Conservation (phyloP, 2,888 invertebrate genomes). For the Antheraea yamamai region DNA sequence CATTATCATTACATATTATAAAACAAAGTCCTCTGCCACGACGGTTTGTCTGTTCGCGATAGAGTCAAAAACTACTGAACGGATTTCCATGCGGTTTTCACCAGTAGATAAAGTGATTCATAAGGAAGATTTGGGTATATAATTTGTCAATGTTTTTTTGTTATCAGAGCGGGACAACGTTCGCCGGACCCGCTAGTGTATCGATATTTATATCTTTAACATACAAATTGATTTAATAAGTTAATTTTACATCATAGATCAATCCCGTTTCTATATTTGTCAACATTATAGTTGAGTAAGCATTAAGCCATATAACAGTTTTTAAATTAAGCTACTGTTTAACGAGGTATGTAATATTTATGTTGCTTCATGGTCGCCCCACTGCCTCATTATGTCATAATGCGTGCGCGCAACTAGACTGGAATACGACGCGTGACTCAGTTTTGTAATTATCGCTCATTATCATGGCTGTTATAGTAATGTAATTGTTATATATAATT, state of each 20-base stretch:
- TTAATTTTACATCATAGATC: background rate
- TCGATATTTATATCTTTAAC: no score
- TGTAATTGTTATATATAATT: background rate
- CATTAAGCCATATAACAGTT: background rate
- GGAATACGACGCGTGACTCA: conserved; percentile 51
- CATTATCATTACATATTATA: no score
- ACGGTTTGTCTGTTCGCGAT: no score
- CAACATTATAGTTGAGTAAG: background rate
- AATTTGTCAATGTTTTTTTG: no score
- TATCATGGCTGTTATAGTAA: conserved; percentile 8
- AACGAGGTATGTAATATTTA: conserved; percentile 22
- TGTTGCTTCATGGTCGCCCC: conserved; percentile 45
- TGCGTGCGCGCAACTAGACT: conserved; percentile 42
- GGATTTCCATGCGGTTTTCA: no score
- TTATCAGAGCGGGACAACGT: no score
- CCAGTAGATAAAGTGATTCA: no score
- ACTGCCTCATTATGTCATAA: conserved; percentile 43
- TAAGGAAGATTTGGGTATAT: no score
- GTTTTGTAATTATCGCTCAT: conserved; percentile 29
- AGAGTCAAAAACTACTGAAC: no score
- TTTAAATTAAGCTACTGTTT: background rate
- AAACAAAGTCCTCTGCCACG: no score
- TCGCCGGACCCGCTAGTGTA: no score
- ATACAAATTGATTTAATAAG: no score
- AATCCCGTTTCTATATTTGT: background rate